Evolutionary conservation across 2,113 vertebrate species (phyloP), one percentile per base, ranked within the genome.

Genomic region (Platichthys stellatus): DNA sequence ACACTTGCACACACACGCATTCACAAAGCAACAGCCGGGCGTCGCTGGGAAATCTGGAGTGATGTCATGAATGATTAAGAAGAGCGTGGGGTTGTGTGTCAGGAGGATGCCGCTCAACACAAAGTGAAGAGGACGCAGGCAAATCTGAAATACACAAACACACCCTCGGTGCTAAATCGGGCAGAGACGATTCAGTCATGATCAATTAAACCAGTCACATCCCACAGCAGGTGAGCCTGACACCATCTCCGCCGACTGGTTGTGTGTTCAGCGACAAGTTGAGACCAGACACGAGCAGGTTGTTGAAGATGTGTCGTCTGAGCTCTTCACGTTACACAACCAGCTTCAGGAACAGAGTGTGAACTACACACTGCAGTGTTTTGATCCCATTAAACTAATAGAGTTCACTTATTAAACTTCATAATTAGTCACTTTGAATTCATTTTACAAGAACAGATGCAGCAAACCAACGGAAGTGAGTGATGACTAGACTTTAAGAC

Each of bases 11-110:
- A 21, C 54, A 47, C 5, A n/a, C 66, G 72, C 38, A 13, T 60
- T 72, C 24, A 31, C 56, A 24, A 17, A 59, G 45, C 51, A 69
- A 70, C 89, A 91, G 87, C 75, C 23, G 66, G 80, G 70, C 64
- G 72, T 76, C 23, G 76, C 82, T 90, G 90, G 82, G 84, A 90
- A 91, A 90, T 87, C 84, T 80, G 76, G 62, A 76, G 60, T 69
- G 57, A 71, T 51, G 56, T 84, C 82, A 92, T 91, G 26, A 92
- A 92, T 91, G 75, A 89, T 88, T 90, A 61, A 92, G 63, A 71
- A 0, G 8, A 62, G 47, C 20, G 38, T 43, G 56, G 81, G 76
- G 69, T 81, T 24, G 59, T 26, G 74, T 87, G 71, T 80, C 65
- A 47, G 62, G 9, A 53, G 43, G 56, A 81, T 3, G 21, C 15